Evolutionary conservation across 2,797 vertebrate genomes (phyloP).

Genomic region (Apodemus agrarius): DNA sequence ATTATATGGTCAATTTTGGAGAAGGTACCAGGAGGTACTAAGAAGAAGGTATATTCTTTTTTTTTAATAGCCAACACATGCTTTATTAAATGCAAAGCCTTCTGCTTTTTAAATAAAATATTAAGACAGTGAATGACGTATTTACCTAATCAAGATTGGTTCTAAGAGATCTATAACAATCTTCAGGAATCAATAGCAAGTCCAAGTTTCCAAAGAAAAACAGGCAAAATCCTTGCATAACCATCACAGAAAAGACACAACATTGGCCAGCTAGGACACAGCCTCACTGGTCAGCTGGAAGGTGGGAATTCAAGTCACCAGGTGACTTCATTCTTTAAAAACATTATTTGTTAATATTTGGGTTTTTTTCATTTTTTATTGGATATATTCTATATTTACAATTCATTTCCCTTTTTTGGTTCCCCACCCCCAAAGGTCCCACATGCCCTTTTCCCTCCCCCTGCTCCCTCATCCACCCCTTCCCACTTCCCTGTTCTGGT

Average conservation of each 20-base stretch:
- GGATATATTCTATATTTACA: no score
- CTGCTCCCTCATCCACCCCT: no score
- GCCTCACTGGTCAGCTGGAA: not conserved
- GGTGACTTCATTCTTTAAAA: not conserved
- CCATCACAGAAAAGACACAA: not conserved
- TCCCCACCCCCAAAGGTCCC: no score
- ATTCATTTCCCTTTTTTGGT: no score
- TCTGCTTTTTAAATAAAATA: constrained; percentile 8
- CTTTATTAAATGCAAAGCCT: constrained; percentile 16
- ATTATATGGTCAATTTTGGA: no score
- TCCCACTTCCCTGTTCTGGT: no score
- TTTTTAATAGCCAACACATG: not conserved
- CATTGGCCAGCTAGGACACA: not conserved
- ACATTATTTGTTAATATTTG: not conserved
- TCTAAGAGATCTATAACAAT: not conserved
- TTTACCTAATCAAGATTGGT: not conserved
- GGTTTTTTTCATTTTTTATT: no score
- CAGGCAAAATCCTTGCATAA: not conserved
- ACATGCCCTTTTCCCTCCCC: no score
- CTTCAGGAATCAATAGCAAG: not conserved
- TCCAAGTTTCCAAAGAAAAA: not conserved
- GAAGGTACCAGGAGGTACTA: no score
- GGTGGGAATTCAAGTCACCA: not conserved
- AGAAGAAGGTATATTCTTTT: no score
- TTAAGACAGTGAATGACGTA: not conserved